phyloP scores from a whole-genome alignment of 2,797 vertebrate genomes.

The Novumbra hubbsi region DNA sequence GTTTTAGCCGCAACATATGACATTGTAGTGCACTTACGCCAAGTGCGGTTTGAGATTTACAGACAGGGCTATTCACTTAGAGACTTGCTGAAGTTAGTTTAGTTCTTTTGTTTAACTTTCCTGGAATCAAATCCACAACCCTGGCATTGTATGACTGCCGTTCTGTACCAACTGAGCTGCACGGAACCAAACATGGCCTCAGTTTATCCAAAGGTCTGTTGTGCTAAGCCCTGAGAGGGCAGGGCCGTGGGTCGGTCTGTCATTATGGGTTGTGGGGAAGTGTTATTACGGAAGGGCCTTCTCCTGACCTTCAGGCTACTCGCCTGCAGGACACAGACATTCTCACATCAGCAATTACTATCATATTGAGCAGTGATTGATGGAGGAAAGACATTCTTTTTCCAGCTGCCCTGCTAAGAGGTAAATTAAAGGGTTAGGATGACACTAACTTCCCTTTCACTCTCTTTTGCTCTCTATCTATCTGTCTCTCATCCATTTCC shows the following conservation, averaged over 20 bases:
- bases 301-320: not conserved
- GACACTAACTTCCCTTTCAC: constrained; percentile 8
- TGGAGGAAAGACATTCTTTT: constrained; percentile 13
- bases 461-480: not conserved
- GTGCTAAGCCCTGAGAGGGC: constrained; percentile 34
- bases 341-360: constrained; percentile 14
- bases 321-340: constrained; percentile 19
- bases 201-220: constrained; percentile 10
- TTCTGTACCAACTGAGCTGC: too few relatives aligned
- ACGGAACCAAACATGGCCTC: not conserved
- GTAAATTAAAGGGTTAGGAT: too few relatives aligned
- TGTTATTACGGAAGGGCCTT: constrained; percentile 9
- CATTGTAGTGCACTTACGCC: too few relatives aligned
- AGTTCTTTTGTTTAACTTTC: too few relatives aligned
- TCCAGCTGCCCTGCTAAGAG: not conserved
- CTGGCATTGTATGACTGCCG: too few relatives aligned
- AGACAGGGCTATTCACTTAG: not conserved
- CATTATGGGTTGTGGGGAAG: constrained; percentile 1
- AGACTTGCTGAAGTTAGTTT: not conserved
- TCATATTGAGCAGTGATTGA: constrained; percentile 20
- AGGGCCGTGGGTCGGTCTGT: constrained; percentile 31
- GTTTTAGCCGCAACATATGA: too few relatives aligned
- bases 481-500: not conserved
- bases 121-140: too few relatives aligned
- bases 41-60: too few relatives aligned